Evolutionary conservation across 1,140 invertebrate species (phyloP).

Genomic region (Dendrolimus punctatus): DNA sequence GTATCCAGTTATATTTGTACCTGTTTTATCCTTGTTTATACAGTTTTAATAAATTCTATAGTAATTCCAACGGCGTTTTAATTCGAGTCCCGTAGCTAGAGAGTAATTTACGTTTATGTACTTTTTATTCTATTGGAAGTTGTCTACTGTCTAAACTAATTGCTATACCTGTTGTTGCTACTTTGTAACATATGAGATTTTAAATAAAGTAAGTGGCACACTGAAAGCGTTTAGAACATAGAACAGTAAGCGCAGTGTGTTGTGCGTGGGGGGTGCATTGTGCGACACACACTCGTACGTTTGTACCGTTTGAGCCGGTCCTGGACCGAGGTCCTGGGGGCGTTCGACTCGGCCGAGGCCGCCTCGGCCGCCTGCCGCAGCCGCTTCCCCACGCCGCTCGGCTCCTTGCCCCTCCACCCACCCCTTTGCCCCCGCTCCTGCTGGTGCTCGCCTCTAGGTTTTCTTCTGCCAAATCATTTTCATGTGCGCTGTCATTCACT

Average conservation of each 20-base stretch:
- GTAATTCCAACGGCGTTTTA: no score
- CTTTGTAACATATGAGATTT: no score
- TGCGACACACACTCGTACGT: constrained; percentile 1
- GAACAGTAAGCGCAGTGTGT: constrained; percentile 5
- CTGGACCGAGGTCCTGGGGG: constrained; percentile 31
- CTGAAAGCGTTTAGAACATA: neutral
- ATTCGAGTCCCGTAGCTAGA: no score
- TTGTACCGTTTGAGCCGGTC: constrained; percentile 56
- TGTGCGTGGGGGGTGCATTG: constrained; percentile 6
- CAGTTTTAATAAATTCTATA: no score
- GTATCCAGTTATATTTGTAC: no score
- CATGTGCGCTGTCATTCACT: neutral
- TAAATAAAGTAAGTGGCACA: no score
- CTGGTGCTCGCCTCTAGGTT: constrained; percentile 41
- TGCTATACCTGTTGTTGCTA: no score
- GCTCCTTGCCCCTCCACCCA: constrained; percentile 43
- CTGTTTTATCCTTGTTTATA: no score
- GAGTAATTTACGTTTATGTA: no score
- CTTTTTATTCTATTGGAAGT: no score
- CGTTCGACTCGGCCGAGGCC: constrained; percentile 33
- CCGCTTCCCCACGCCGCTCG: constrained; percentile 41
- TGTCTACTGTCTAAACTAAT: no score
- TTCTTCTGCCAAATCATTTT: constrained; percentile 48
- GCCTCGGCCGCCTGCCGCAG: constrained; percentile 47
- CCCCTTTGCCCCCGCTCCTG: constrained; percentile 29